Conservation (phyloP, 2,888 invertebrate genomes). For the Drosophila anomelani region DNA sequence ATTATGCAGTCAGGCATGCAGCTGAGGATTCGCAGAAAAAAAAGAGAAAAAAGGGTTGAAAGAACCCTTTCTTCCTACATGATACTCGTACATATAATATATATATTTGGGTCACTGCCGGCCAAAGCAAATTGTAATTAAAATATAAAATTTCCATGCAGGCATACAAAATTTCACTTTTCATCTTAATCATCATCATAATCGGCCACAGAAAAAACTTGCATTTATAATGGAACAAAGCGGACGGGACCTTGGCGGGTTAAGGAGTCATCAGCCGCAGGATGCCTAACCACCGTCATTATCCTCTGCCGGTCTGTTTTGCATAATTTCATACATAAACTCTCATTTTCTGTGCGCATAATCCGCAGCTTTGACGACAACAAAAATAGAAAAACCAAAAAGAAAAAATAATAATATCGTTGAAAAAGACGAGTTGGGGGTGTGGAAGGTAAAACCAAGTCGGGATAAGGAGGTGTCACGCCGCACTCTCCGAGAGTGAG, state of each 20-base stretch:
- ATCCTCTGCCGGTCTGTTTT: conserved; percentile 51
- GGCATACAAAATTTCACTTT: conserved; percentile 35
- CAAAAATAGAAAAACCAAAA: conserved; percentile 51
- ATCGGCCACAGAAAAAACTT: conserved; percentile 9
- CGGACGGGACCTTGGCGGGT: conserved; percentile 23
- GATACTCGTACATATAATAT: not conserved
- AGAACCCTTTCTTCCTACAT: conserved; percentile 29
- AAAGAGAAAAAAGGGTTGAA: conserved; percentile 29
- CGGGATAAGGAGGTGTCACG: conserved; percentile 21
- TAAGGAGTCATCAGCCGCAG: conserved; percentile 49
- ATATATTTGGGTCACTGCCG: conserved; percentile 37
- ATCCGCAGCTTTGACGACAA: conserved; percentile 64
- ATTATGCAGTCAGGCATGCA: conserved; percentile 47
- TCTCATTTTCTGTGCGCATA: conserved; percentile 67
- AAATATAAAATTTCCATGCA: conserved; percentile 53
- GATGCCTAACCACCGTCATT: conserved; percentile 30
- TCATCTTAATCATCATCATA: conserved; percentile 27
- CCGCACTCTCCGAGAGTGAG: conserved; percentile 21
- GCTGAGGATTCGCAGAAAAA: conserved; percentile 13
- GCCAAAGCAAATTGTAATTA: conserved; percentile 54
- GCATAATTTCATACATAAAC: conserved; percentile 77
- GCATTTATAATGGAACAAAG: conserved; percentile 34
- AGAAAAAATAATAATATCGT: not conserved
- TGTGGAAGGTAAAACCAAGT: conserved; percentile 9
- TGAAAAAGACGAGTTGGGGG: not conserved